Evolutionary conservation across 2,113 vertebrate species (phyloP), one percentile per base, ranked within the genome.

Genomic region (Cardinalis cardinalis): DNA sequence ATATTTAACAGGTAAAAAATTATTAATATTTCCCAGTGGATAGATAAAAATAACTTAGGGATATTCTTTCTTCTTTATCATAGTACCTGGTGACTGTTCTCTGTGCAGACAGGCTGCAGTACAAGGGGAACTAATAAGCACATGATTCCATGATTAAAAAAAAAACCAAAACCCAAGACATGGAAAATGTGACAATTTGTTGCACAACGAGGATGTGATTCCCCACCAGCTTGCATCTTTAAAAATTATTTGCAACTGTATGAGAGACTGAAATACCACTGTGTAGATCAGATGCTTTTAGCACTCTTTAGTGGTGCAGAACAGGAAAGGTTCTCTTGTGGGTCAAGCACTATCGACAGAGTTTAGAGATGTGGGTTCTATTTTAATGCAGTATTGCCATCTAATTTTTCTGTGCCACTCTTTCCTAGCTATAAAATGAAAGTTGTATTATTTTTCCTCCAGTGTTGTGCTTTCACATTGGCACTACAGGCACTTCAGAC

Each of bases 11-110:
- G 31, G 0, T 70, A 46, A 79, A 86, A 93, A 88, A 70, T 80
- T 12, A 88, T 34, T 89, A 69, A 58, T 58, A 26, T 70, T 88
- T 88, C 52, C 74, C 64, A 70, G 23, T 52, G 11, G 6, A 84
- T 5, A 64, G 75, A 89, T 60, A 88, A 89, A 94, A 93, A 94
- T 95, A 89, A 44, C 18, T 74, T 70, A 80, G 16, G 36, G 60
- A 80, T 70, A 36, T 77, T 89, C 32, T 49, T 88, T 85, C 61
- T 82, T 43, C 25, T 89, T 92, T 85, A 56, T 49, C 43, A 82
- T 15, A 59, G 82, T 2, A 29, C 56, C 43, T 89, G 59, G 34
- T 91, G 87, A 79, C 58, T 93, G 28, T 43, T 72, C 52, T 52
- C 61, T 7, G 2, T 36, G 43, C 78, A 89, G 59, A 87, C 63